Conservation (phyloP, 2,797 vertebrate species). For the Aphelocoma californica region DNA sequence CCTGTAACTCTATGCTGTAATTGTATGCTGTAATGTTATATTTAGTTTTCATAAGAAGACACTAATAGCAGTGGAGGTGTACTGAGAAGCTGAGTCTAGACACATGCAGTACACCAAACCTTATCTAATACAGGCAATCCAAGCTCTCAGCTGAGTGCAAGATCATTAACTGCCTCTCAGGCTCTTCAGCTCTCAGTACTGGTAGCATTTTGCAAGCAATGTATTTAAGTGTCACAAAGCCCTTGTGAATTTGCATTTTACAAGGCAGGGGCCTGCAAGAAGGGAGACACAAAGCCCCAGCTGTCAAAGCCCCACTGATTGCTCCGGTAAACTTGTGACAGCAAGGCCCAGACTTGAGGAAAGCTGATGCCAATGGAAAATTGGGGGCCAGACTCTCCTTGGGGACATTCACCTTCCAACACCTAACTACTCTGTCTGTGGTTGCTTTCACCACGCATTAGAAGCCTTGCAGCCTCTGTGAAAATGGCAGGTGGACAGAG, state of each 20-base stretch:
- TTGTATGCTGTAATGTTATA: slow-evolving; percentile 6
- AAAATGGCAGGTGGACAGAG: background rate
- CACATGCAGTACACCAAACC: background rate
- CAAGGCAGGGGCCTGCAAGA: background rate
- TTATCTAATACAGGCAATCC: slow-evolving; percentile 17
- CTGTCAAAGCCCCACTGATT: background rate
- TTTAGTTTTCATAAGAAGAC: slow-evolving; percentile 46
- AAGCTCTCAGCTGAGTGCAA: background rate
- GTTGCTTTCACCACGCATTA: background rate
- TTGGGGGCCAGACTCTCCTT: background rate
- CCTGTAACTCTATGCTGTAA: slow-evolving; percentile 21
- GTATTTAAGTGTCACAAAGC: background rate
- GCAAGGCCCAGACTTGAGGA: background rate
- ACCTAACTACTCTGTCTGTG: background rate
- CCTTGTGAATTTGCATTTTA: background rate
- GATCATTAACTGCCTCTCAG: background rate
- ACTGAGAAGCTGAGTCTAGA: slow-evolving; percentile 49
- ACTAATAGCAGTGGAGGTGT: slow-evolving; percentile 49
- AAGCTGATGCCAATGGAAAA: background rate
- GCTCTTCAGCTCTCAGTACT: background rate
- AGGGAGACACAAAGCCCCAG: background rate
- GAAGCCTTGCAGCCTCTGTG: background rate
- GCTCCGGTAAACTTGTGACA: background rate
- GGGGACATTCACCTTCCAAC: background rate
- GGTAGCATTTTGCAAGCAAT: background rate